Evolutionary conservation across 2,888 invertebrate species (phyloP), one percentile per base, ranked within the genome.

Genomic region (Homarus gammarus): DNA sequence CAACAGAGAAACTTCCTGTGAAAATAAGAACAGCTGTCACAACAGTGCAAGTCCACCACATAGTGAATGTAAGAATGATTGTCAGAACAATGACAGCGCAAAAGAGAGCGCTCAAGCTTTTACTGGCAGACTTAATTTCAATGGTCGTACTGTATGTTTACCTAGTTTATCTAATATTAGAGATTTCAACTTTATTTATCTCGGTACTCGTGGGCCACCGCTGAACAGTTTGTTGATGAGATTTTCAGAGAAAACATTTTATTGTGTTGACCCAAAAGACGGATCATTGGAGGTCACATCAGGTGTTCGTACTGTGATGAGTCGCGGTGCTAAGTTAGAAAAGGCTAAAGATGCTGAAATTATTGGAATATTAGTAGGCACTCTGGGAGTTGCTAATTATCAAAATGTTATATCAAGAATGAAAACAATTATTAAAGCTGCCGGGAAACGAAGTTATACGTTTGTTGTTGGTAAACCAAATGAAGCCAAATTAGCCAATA

Each of bases 381-480:
- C 98, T 44, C 95, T 99, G 12, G 97, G 97, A 2, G 96, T 98
- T 15, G 95, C 96, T 84, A 96, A 97, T 92, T 97, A 97, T 92
- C 94, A 96, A 68, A 95, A 96, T 87, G 96, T 97, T 12, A 96
- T 98, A 15, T 95, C 95, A n/a, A 95, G 96, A 87, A 94, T 98
- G 92, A 96, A 97, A 93, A 94, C 95, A 83, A 94, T 98, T 83
- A 96, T 98, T 64, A 96, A 95, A 93, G 94, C 95, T 1, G 96
- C 96, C 87, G 96, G 96, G 0, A 98, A 98, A 93, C 98, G 97
- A 93, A 96, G 96, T 92, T 99, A 99, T 93, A 96, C 98, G 75
- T 96, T 99, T 86, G 97, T 97, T 38, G 97, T 99, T 84, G 99
- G 99, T 6, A 98, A 98, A 94, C 97, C 98, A 2, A 99, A 98